Percentiles rank a stretch among this genome's conserved stretches.
These are phyloP conservation scores for Chiridota heheva DNA, from an alignment of 35 echinoderm and acorn worm genomes.

Conservation along the genomic window DNA sequence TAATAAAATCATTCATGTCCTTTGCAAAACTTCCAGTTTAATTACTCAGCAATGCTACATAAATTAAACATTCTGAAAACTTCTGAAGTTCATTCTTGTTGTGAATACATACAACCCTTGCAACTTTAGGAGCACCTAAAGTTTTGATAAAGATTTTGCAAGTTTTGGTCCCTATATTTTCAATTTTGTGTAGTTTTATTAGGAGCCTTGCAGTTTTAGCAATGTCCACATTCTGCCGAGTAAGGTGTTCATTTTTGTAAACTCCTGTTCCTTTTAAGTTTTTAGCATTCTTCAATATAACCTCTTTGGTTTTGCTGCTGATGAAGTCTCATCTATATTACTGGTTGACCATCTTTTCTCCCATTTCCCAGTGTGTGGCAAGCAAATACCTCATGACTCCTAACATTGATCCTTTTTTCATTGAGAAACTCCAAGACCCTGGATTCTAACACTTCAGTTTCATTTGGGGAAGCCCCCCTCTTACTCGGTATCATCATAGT, in stretches of 20 bases:
- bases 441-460: not conserved
- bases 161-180: not conserved
- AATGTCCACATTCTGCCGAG: constrained; percentile 1
- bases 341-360: constrained; percentile 14
- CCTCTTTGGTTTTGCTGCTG: constrained; percentile 1
- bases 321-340: constrained; percentile 15
- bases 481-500: not conserved
- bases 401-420: constrained; percentile 6
- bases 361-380: constrained; percentile 11
- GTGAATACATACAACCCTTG: too few species aligned
- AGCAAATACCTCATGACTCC: not conserved
- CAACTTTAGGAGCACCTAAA: not conserved
- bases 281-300: too few species aligned
- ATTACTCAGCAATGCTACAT: too few species aligned
- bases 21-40: too few species aligned
- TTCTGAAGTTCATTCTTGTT: too few species aligned
- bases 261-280: constrained; percentile 5
- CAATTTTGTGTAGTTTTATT: constrained; percentile 13
- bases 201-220: not conserved
- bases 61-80: too few species aligned
- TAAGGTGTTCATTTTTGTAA: not conserved
- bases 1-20: too few species aligned
- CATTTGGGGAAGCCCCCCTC: not conserved
- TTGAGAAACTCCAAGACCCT: not conserved
- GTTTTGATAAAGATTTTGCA: constrained; percentile 4